These are phyloP conservation scores for Agonopterix subpropinquella DNA, from an alignment of 2,888 invertebrate species.

Conservation along the genomic window DNA sequence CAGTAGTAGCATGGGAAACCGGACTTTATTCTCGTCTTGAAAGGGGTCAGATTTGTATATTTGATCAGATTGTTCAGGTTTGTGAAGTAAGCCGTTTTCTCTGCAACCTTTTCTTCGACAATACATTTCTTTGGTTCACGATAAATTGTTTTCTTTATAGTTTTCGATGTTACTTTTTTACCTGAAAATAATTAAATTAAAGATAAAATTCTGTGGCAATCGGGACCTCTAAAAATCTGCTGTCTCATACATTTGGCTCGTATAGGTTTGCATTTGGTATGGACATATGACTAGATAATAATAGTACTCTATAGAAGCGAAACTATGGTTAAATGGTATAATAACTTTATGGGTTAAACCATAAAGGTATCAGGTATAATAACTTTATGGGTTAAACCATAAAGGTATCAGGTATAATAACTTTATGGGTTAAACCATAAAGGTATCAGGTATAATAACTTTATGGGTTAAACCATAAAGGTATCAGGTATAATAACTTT, in stretches of 20 bases:
- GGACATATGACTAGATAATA: too few relatives aligned
- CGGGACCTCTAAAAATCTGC: background rate
- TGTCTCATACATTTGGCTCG: background rate
- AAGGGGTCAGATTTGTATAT: conserved; percentile 47
- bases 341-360: too few relatives aligned
- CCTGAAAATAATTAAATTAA: background rate
- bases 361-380: too few relatives aligned
- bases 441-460: too few relatives aligned
- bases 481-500: too few relatives aligned
- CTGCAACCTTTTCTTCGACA: conserved; percentile 26
- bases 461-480: too few relatives aligned
- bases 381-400: too few relatives aligned
- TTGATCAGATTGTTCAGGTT: conserved; percentile 42
- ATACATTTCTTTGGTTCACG: conserved; percentile 11
- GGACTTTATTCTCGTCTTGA: conserved; percentile 41
- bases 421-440: too few relatives aligned
- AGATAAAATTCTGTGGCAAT: background rate
- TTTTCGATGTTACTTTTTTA: background rate
- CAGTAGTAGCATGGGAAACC: conserved; percentile 63
- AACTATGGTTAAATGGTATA: too few relatives aligned
- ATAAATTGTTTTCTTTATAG: background rate
- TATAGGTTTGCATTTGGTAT: too few relatives aligned
- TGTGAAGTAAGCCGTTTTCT: conserved; percentile 43
- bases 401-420: too few relatives aligned
- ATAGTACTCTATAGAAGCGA: too few relatives aligned